Evolutionary conservation across 2,888 invertebrate genomes (phyloP).

Genomic region (Villa cingulata): DNA sequence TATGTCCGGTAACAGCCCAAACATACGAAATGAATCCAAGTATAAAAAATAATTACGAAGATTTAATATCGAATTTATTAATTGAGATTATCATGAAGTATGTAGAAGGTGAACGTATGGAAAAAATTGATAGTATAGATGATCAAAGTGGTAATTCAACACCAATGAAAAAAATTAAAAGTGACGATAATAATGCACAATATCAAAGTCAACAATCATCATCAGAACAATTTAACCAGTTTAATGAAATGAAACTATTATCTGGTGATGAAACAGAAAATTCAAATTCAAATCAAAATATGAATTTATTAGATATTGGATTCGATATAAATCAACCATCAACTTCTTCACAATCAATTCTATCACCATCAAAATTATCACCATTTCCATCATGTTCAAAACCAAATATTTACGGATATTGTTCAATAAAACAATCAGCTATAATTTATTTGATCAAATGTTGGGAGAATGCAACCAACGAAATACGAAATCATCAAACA

Average conservation of each 20-base stretch:
- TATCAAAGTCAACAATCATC: not conserved
- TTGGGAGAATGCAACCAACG: conserved; percentile 23
- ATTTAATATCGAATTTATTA: conserved; percentile 50
- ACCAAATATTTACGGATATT: conserved; percentile 16
- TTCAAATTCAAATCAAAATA: not conserved
- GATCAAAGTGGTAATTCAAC: conserved; percentile 21
- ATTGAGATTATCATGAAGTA: conserved; percentile 51
- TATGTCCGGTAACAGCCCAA: conserved; percentile 44
- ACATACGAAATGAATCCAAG: conserved; percentile 41
- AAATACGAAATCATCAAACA: not conserved
- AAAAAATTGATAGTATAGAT: conserved; percentile 37
- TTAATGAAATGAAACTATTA: too few species aligned
- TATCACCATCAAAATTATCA: not conserved
- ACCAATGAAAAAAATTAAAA: conserved; percentile 28
- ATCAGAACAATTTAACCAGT: not conserved
- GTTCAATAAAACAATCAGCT: conserved; percentile 27
- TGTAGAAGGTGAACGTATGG: conserved; percentile 42
- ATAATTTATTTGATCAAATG: conserved; percentile 29
- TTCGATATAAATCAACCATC: not conserved
- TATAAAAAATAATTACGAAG: conserved; percentile 33
- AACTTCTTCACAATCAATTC: not conserved
- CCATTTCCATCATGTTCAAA: conserved; percentile 15
- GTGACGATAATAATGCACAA: conserved; percentile 35
- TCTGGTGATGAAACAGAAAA: not conserved
- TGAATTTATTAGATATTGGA: not conserved